Base-by-base conservation (phyloP, 30 jellyfish, hydroid and myxozoan species). In the Mastigias papua region DNA sequence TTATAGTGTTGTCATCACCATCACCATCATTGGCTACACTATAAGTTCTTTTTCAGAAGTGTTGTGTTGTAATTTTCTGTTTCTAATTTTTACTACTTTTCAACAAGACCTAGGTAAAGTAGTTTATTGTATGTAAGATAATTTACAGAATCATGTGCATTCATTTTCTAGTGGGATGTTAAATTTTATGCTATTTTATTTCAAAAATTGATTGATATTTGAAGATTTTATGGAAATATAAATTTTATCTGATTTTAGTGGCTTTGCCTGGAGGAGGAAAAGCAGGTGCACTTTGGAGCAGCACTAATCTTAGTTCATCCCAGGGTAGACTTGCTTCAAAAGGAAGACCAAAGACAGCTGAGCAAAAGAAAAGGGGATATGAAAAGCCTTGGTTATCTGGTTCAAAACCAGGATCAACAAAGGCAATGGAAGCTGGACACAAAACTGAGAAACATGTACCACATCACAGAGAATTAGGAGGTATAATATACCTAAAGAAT, bases 191-290 rank as follows among this genome's bases (percentile, higher is more conserved):
- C n/a, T n/a, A n/a, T n/a, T n/a, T n/a, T n/a, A n/a, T n/a, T n/a
- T n/a, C n/a, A n/a, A n/a, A n/a, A n/a, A n/a, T n/a, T n/a, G n/a
- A n/a, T n/a, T n/a, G n/a, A n/a, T n/a, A n/a, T n/a, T n/a, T n/a
- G n/a, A n/a, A n/a, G n/a, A n/a, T n/a, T n/a, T n/a, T 37, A 37
- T 37, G 54, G 11, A 37, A 37, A 37, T 11, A 15, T 16, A 8
- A 9, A 42, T 2, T 58, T 49, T 54, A 13, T 26, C 42, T n/a
- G 10, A 22, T 46, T 48, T 0, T 33, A 81, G 91, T 50, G 70
- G 91, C 91, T 46, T 37, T 81, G 68, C 91, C 91, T n/a, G 91
- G 91, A 34, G 91, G 91, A 21, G 73, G 84, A 2, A 81, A 69
- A n/a, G 49, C 68, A 30, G 65, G 49, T 58, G 90, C 67, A 34